Conservation (phyloP, 2,888 invertebrate genomes). For the Nemotelus nigrinus region DNA sequence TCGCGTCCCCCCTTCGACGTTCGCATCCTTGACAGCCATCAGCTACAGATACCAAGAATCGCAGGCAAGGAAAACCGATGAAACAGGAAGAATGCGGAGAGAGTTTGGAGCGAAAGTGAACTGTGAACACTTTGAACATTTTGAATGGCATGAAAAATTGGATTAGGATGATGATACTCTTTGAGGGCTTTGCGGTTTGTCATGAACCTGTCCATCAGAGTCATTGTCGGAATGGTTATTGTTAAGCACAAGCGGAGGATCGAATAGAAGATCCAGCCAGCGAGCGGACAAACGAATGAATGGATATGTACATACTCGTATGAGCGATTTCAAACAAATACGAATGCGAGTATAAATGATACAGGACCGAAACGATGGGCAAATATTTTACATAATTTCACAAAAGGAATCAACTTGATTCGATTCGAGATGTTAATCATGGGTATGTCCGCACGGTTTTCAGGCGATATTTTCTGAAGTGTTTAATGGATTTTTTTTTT, state of each 20-base stretch:
- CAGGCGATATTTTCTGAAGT: neutral
- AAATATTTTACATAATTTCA: constrained; percentile 50
- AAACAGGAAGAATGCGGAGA: neutral
- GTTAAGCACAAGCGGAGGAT: neutral
- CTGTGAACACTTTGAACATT: constrained; percentile 23
- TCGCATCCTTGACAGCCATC: neutral
- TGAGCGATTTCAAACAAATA: neutral
- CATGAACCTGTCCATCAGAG: constrained; percentile 47
- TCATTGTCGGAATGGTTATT: constrained; percentile 32
- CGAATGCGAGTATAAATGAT: neutral
- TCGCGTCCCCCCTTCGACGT: neutral
- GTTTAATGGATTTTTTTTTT: constrained; percentile 4
- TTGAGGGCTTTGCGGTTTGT: constrained; percentile 49
- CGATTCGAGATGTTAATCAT: constrained; percentile 45
- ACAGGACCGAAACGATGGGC: constrained; percentile 42
- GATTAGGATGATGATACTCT: constrained; percentile 48
- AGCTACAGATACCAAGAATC: neutral
- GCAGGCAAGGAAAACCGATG: neutral
- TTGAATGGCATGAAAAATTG: constrained; percentile 51
- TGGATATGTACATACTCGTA: constrained; percentile 19
- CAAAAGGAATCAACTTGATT: constrained; percentile 46
- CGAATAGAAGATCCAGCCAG: neutral
- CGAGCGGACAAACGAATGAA: constrained; percentile 9
- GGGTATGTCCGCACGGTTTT: constrained; percentile 32
- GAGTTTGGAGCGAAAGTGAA: constrained; percentile 3